Conservation (phyloP, 2,797 vertebrate genomes). For the Enteromius afrohamiltoni region DNA sequence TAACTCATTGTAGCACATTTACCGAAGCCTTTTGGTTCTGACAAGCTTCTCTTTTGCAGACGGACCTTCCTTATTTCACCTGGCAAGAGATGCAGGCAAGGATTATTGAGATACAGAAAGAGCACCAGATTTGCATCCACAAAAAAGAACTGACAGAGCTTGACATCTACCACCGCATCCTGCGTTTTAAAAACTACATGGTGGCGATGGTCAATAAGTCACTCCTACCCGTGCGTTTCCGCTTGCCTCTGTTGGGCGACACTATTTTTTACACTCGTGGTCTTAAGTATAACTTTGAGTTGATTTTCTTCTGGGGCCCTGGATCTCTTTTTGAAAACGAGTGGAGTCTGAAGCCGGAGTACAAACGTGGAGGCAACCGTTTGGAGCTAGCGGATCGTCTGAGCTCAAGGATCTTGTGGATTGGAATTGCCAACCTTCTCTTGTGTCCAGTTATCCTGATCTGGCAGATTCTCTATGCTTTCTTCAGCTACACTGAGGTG, state of each 20-base stretch:
- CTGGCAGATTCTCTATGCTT: constrained; percentile 98
- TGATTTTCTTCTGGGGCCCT: constrained; percentile 99
- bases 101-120: constrained; percentile 98
- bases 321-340: constrained; percentile 97
- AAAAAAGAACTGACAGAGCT: constrained; percentile 95
- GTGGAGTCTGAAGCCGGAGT: constrained; percentile 95
- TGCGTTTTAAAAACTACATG: constrained; percentile 99
- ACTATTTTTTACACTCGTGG: constrained; percentile 92
- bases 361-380: constrained; percentile 93
- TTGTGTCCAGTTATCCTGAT: constrained; percentile 96
- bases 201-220: constrained; percentile 99
- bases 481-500: constrained; percentile 98
- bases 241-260: constrained; percentile 86
- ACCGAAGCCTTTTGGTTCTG: not conserved
- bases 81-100: constrained; percentile 98
- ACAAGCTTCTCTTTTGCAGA: constrained; percentile 61
- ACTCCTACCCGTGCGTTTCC: constrained; percentile 91
- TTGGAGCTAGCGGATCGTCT: constrained; percentile 93
- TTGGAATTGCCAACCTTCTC: constrained; percentile 95
- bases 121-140: constrained; percentile 99
- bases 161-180: constrained; percentile 96
- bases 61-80: constrained; percentile 92
- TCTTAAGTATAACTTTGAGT: constrained; percentile 98
- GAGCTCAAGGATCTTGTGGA: constrained; percentile 95
- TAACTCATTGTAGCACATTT: not conserved